Evolutionary conservation across 1,140 invertebrate genomes (phyloP), one percentile per base, ranked within the genome.

Genomic region (Diachasmimorpha longicaudata): DNA sequence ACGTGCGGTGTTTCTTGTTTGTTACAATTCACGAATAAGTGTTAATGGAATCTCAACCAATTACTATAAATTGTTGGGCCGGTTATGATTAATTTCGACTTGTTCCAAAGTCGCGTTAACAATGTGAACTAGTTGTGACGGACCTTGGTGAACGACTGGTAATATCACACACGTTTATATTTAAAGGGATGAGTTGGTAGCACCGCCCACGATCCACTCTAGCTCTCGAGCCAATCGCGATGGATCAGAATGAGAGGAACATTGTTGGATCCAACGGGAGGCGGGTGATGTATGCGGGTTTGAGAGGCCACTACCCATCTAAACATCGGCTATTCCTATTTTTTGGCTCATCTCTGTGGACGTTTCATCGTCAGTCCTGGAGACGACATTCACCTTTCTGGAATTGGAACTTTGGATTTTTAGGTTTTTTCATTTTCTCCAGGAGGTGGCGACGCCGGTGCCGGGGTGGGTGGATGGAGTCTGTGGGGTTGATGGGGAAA

Each of bases 61-160:
- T 88, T 88, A 85, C 82, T 83, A 88, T 88, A 85, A 88, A 88
- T 88, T 87, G 85, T 86, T 87, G 82, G 78, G 81, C 71, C 80
- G 85, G 82, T 88, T 88, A 87, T 87, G 87, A 88, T 88, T 87
- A 88, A 87, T 88, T 88, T 87, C 86, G 85, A 88, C 87, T 88
- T 87, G 85, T 88, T 85, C 31, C 84, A 83, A 88, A 88, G 80
- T 84, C 77, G 80, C 83, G 85, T 87, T 87, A 87, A 88, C 86
- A 83, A 86, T 86, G 81, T 84, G 83, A 85, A 84, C 83, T 84
- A 83, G 83, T 80, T 84, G 80, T 80, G 66, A 71, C 79, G 79
- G 80, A 82, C 81, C 81, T 84, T 82, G 80, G 80, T 77, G 79
- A 78, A 78, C 80, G 83, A 84, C 83, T 83, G 83, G 82, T 81